Base-by-base conservation (phyloP, 2,113 vertebrate species). In the Chionodraco myersi region DNA sequence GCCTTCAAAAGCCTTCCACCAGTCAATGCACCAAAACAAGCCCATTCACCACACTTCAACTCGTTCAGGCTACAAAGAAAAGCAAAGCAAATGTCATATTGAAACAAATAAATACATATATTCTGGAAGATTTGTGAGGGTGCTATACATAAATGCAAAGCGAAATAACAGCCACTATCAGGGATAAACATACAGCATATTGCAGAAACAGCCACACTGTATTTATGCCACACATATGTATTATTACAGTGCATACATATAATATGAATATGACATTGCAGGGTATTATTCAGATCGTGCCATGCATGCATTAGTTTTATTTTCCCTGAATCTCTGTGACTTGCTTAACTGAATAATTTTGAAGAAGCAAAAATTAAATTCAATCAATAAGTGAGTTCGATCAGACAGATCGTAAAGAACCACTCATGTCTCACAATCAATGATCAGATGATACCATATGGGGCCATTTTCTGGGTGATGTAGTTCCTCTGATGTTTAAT, bases 11-110 rank as follows among this genome's bases (percentile, higher is more conserved):
- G 21, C 21, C 21, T 21, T 83, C 59, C 81, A 79, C 83, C 85
- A 88, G 82, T 87, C 86, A 89, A 80, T 68, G 74, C 88, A 89
- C 84, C 86, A 86, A 91, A 93, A 93, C 87, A 90, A 92, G 65
- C 82, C 72, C 82, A 89, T 93, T 92, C 86, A 82, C 85, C 90
- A 91, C 90, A 88, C 87, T 85, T 72, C 41, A 80, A 73, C 84
- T 79, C 74, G 74, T 57, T 77, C 59, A 54, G 63, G 64, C 79
- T 56, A 76, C 58, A 80, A 83, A 77, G 76, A 75, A 80, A 77
- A 88, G 60, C 72, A 84, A 69, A 80, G 75, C 48, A 78, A 86
- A 90, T 89, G 77, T 89, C 81, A 92, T 80, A 90, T 68, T 78
- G 84, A 90, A 78, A 77, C 53, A 85, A 68, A 90, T 83, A 88